These are phyloP conservation scores for Myioborus miniatus DNA, from an alignment of 2,797 vertebrate genomes.

Conservation along the genomic window DNA sequence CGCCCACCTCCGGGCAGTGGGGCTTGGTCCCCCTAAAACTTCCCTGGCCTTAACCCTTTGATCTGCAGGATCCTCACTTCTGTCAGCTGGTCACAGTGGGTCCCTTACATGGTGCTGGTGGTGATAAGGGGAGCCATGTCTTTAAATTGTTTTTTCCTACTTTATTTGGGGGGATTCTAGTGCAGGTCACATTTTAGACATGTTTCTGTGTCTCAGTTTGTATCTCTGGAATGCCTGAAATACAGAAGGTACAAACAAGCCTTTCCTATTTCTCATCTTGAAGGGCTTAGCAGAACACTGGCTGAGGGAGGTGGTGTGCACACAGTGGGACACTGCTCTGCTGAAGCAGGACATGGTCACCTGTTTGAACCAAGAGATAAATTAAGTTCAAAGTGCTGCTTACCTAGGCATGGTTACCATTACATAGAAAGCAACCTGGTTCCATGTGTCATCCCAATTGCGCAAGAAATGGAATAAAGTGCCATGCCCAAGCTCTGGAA, in stretches of 20 bases:
- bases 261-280: not conserved
- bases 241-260: not conserved
- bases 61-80: not conserved
- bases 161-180: not conserved
- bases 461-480: not conserved
- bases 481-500: not conserved
- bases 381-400: not conserved
- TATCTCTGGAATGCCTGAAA: not conserved
- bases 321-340: not conserved
- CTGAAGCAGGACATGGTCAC: not conserved
- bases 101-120: fast-evolving
- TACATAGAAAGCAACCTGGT: not conserved
- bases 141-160: not conserved
- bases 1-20: fast-evolving
- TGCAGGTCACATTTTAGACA: too few species aligned
- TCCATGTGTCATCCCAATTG: not conserved
- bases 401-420: not conserved
- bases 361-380: not conserved
- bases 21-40: not conserved
- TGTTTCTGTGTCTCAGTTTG: not conserved
- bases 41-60: too few species aligned
- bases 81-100: not conserved
- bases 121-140: not conserved
- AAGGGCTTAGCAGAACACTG: not conserved
- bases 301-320: too few species aligned